Conservation (phyloP, 2,113 vertebrate species). For the Anser brachyrhynchus region DNA sequence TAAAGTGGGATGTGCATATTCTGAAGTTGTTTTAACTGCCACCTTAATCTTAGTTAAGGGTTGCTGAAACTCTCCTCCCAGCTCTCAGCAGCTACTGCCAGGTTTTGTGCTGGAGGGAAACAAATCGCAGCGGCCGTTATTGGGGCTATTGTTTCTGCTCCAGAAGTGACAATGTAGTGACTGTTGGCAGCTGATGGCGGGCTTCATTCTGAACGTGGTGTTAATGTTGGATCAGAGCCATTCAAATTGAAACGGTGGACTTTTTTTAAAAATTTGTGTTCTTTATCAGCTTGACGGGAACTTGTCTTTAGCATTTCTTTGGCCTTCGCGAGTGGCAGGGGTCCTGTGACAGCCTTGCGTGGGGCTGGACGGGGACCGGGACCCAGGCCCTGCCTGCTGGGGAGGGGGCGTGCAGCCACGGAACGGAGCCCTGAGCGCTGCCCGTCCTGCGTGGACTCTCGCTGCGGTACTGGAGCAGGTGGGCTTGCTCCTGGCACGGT, state of each 20-base stretch:
- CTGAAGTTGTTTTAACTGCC: neutral
- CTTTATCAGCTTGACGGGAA: neutral
- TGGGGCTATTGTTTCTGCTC: neutral
- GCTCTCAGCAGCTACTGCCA: neutral
- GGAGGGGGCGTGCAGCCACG: rapidly evolving
- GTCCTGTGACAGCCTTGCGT: neutral
- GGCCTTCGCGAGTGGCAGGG: neutral
- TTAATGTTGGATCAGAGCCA: neutral
- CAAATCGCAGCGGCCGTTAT: neutral
- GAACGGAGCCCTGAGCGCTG: rapidly evolving
- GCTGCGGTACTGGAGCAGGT: neutral
- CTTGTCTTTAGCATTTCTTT: neutral
- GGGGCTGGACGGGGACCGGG: neutral
- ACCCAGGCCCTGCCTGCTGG: rapidly evolving
- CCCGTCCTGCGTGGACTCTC: neutral
- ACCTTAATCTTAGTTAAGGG: neutral
- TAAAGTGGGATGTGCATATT: conserved; percentile 42
- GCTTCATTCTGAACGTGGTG: neutral
- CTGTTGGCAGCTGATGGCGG: neutral
- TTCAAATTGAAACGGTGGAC: neutral
- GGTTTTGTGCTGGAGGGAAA: neutral
- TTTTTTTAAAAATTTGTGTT: neutral
- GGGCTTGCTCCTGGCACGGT: neutral
- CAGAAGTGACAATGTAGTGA: neutral
- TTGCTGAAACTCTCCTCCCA: neutral